Percentiles rank a stretch among this genome's conserved stretches.
These are phyloP conservation scores for Parasteatoda lunata DNA, from an alignment of 2,888 invertebrate genomes.

Conservation along the genomic window DNA sequence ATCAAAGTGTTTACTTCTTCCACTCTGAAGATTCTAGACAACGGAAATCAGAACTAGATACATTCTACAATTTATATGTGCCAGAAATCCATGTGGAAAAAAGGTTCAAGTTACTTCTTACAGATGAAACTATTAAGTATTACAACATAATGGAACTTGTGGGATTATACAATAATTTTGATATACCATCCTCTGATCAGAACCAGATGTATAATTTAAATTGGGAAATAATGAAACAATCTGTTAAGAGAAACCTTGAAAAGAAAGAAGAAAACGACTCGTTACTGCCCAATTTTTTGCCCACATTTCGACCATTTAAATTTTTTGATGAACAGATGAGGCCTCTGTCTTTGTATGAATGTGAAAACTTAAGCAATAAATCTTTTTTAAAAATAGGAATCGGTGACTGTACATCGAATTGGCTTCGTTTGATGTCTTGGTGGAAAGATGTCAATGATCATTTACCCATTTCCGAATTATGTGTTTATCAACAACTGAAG, in stretches of 20 bases:
- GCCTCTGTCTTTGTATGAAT: not conserved
- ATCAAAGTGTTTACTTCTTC: conserved; percentile 11
- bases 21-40: conserved; percentile 18
- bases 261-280: not conserved
- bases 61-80: conserved; percentile 20
- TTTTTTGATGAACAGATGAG: not conserved
- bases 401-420: not conserved
- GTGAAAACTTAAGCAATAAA: not conserved
- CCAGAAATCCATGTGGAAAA: conserved; percentile 14
- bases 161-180: conserved; percentile 8
- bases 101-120: not conserved
- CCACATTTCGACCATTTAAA: not conserved
- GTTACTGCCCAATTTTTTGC: not conserved
- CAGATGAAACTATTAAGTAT: not conserved
- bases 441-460: conserved; percentile 11
- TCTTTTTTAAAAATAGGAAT: not conserved
- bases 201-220: not conserved
- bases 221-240: not conserved
- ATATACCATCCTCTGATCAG: not conserved
- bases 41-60: conserved; percentile 16
- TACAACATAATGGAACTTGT: conserved; percentile 10
- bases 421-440: conserved; percentile 44
- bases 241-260: not conserved
- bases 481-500: not conserved
- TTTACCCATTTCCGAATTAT: not conserved